These are phyloP conservation scores for Phacellophora camtschatica DNA, from an alignment of 30 jellyfish, hydroid and myxozoan genomes.

Conservation along the genomic window DNA sequence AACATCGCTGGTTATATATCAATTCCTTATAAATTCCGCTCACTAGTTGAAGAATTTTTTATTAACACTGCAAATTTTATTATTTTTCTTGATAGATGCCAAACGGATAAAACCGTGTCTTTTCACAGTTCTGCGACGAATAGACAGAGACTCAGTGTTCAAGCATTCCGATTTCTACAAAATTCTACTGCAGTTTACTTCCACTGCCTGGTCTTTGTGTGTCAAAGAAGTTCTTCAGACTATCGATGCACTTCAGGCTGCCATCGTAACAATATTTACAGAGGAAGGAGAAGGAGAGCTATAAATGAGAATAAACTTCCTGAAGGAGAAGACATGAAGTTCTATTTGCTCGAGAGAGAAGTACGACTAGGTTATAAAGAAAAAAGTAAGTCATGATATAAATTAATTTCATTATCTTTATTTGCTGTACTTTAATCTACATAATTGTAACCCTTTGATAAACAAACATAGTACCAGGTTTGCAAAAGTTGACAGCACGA, in stretches of 20 bases:
- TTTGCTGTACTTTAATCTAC: no score
- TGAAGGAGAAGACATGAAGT: background rate
- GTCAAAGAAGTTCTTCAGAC: slow-evolving; percentile 16
- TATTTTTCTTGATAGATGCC: background rate
- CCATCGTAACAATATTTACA: slow-evolving; percentile 21
- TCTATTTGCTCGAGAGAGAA: background rate
- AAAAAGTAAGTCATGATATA: no score
- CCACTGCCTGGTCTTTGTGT: slow-evolving; percentile 30
- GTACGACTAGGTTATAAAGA: background rate
- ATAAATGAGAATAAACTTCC: background rate
- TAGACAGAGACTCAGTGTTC: slow-evolving; percentile 17
- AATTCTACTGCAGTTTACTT: slow-evolving; percentile 1
- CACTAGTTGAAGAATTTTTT: no score
- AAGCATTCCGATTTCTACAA: background rate
- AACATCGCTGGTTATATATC: no score
- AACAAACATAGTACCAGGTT: no score
- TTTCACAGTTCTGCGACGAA: background rate
- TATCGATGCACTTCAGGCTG: slow-evolving; percentile 30
- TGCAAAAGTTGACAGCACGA: no score
- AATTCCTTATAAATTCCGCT: no score
- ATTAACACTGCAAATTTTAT: no score
- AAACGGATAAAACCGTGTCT: background rate
- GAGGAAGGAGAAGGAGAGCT: slow-evolving; percentile 9
- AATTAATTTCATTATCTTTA: no score
- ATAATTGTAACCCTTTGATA: no score